Evolutionary conservation across 1,140 invertebrate species (phyloP).

Genomic region (Rhagoletis pomonella): DNA sequence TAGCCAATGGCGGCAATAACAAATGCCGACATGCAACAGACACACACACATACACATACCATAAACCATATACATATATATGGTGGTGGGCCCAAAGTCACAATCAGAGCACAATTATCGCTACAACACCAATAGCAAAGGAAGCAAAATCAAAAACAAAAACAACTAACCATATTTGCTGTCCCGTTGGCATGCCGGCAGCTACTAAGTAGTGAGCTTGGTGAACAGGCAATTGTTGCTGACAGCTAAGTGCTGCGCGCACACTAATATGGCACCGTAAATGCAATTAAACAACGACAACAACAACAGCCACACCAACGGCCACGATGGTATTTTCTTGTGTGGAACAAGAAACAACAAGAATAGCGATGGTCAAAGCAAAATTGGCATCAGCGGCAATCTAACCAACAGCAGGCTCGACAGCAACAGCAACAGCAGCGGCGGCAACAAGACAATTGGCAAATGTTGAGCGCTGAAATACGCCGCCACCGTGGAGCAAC

Average conservation of each 20-base stretch:
- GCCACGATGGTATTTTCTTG: neutral
- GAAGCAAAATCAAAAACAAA: too few relatives aligned
- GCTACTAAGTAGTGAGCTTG: neutral
- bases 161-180: neutral
- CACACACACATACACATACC: neutral
- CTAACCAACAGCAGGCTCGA: neutral
- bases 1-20: neutral
- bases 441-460: slow-evolving; percentile 30
- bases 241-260: slow-evolving; percentile 48
- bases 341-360: neutral
- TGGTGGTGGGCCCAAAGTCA: slow-evolving; percentile 5
- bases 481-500: slow-evolving; percentile 33
- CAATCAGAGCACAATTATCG: slow-evolving; percentile 47
- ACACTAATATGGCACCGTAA: slow-evolving; percentile 51
- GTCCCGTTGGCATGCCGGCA: neutral
- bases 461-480: slow-evolving; percentile 31
- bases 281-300: slow-evolving; percentile 48
- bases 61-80: neutral
- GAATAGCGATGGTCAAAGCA: slow-evolving; percentile 7
- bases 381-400: neutral
- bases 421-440: neutral
- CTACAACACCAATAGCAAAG: neutral
- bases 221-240: slow-evolving; percentile 48
- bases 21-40: slow-evolving; percentile 21
- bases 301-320: neutral